Evolutionary conservation across 2,797 vertebrate genomes (phyloP).

Genomic region (Apogon hyalosoma): DNA sequence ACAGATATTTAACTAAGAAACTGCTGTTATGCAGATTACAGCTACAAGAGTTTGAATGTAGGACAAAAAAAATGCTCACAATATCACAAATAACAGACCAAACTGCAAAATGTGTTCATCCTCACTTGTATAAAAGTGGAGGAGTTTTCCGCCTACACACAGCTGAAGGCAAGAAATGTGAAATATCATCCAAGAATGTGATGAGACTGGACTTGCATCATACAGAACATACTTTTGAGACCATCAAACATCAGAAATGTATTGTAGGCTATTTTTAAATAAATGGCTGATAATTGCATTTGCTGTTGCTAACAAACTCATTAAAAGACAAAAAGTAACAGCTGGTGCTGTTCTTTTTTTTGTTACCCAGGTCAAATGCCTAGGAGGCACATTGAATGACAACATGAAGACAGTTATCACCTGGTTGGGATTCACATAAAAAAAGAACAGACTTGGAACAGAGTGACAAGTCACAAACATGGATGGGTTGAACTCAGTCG

Average conservation of each 20-base stretch:
- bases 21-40: slow-evolving; percentile 4
- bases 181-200: too few species aligned
- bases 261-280: too few species aligned
- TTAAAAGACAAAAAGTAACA: background rate
- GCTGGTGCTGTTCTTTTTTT: background rate
- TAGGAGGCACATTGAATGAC: too few species aligned
- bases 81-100: slow-evolving; percentile 9
- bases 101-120: slow-evolving; percentile 23
- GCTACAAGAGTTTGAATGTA: background rate
- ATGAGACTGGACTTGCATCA: background rate
- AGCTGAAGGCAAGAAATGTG: slow-evolving; percentile 12
- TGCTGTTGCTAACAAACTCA: background rate
- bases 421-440: too few species aligned
- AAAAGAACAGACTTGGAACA: too few species aligned
- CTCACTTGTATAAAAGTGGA: slow-evolving; percentile 15
- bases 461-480: too few species aligned
- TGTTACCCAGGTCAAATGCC: too few species aligned
- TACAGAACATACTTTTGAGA: background rate
- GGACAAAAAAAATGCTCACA: slow-evolving; percentile 6
- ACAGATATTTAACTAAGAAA: background rate
- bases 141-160: slow-evolving; percentile 52
- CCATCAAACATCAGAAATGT: too few species aligned
- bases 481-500: too few species aligned
- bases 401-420: too few species aligned
- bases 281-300: too few species aligned